phyloP scores from a whole-genome alignment of 2,888 invertebrate species.

The Acleris holmiana region DNA sequence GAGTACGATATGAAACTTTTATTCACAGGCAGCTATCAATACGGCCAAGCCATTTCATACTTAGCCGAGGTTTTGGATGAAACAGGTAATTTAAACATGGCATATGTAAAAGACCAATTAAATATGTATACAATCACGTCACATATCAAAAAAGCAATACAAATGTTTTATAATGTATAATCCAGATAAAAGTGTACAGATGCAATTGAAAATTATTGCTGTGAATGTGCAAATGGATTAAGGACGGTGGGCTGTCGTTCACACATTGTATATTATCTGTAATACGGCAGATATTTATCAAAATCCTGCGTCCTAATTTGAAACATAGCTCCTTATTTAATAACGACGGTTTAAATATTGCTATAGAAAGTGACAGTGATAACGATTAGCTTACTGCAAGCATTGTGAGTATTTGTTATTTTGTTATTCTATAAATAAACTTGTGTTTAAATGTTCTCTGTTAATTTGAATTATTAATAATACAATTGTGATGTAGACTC shows the following conservation, averaged over 20 bases:
- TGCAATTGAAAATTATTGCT: background rate
- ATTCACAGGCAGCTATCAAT: background rate
- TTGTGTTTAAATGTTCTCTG: too few relatives aligned
- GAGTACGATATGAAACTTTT: background rate
- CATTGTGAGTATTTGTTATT: background rate
- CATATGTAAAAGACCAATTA: too few relatives aligned
- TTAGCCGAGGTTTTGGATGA: background rate
- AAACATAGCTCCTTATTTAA: background rate
- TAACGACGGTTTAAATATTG: too few relatives aligned
- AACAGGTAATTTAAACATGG: too few relatives aligned
- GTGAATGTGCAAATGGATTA: too few relatives aligned
- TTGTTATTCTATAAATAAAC: background rate
- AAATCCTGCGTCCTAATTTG: slow-evolving; percentile 1
- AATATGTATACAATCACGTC: background rate
- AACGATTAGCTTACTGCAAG: slow-evolving; percentile 4
- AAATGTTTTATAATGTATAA: slow-evolving; percentile 9
- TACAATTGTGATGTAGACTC: too few relatives aligned
- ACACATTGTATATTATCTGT: slow-evolving; percentile 4
- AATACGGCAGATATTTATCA: slow-evolving; percentile 5
- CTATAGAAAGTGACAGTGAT: background rate
- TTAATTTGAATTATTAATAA: too few relatives aligned
- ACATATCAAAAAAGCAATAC: slow-evolving; percentile 3
- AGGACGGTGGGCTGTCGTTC: background rate
- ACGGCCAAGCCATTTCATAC: background rate
- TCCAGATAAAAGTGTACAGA: too few relatives aligned